phyloP scores from a whole-genome alignment of 64 coral and sea anemone genomes.

The Montipora sp. region DNA sequence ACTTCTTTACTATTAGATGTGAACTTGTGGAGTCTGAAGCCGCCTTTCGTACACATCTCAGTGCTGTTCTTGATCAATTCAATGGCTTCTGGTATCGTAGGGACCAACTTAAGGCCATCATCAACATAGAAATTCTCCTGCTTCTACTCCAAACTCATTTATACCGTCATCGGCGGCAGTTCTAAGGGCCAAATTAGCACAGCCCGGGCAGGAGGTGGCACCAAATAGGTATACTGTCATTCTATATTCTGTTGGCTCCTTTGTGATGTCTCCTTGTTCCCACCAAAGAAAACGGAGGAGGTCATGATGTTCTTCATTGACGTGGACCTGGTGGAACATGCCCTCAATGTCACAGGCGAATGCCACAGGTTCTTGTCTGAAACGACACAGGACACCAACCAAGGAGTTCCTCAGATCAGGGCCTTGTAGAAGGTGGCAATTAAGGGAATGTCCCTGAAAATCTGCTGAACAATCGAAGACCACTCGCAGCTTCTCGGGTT shows the following conservation, averaged over 20 bases:
- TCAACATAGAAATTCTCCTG: neutral
- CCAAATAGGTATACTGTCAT: too few relatives aligned
- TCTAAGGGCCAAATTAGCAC: slow-evolving; percentile 34
- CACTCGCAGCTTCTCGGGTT: slow-evolving; percentile 12
- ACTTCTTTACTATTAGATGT: neutral
- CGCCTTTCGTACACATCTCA: neutral
- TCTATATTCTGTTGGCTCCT: slow-evolving; percentile 13
- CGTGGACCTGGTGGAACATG: slow-evolving; percentile 6
- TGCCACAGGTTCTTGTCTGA: slow-evolving; percentile 35
- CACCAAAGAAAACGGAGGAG: slow-evolving; percentile 41
- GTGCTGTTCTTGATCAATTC: neutral
- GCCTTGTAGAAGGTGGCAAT: slow-evolving; percentile 35
- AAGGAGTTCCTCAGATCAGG: slow-evolving; percentile 57
- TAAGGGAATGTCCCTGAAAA: slow-evolving; percentile 34
- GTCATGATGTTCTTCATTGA: neutral
- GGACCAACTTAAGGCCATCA: neutral
- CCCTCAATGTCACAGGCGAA: slow-evolving; percentile 51
- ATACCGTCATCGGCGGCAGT: slow-evolving; percentile 1
- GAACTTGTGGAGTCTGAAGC: neutral
- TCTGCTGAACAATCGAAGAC: slow-evolving; percentile 51
- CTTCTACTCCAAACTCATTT: neutral
- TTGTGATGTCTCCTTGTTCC: slow-evolving; percentile 16
- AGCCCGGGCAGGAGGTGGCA: slow-evolving; percentile 38
- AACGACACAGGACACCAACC: slow-evolving; percentile 44
- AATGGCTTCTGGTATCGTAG: neutral